phyloP scores from a whole-genome alignment of 2,113 vertebrate species.

The Laticauda laticaudata region DNA sequence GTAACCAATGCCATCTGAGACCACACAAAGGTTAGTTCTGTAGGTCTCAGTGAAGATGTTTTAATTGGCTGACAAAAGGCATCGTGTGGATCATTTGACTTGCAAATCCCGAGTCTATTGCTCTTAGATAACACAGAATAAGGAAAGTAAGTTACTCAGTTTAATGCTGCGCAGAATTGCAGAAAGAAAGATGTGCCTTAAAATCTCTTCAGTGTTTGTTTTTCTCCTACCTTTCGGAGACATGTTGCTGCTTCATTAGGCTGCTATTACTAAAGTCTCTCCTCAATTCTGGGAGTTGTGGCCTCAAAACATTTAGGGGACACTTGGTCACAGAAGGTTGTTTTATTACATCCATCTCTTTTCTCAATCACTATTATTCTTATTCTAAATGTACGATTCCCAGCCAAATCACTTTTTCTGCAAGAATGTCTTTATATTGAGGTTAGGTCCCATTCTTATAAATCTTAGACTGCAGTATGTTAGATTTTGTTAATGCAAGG shows the following conservation, averaged over 20 bases:
- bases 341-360: not conserved
- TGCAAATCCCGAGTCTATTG: conserved; percentile 68
- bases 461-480: not conserved
- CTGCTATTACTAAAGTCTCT: not conserved
- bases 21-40: conserved; percentile 92
- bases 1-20: conserved; percentile 72
- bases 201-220: not conserved
- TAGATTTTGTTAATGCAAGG: not conserved
- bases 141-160: conserved; percentile 62
- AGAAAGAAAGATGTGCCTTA: not conserved
- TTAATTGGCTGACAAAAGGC: conserved; percentile 80
- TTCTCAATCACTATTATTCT: not conserved
- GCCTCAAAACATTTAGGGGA: not conserved
- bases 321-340: not conserved
- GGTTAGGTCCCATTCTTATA: not conserved
- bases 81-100: conserved; percentile 69
- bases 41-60: conserved; percentile 82
- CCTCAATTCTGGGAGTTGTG: not conserved
- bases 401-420: not conserved
- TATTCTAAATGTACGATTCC: not conserved
- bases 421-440: not conserved
- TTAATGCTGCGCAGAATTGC: conserved; percentile 37
- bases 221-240: not conserved
- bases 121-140: conserved; percentile 64
- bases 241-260: not conserved